Base-by-base conservation (phyloP, 2,113 vertebrate species). In the Nycticryphes semicollaris region DNA sequence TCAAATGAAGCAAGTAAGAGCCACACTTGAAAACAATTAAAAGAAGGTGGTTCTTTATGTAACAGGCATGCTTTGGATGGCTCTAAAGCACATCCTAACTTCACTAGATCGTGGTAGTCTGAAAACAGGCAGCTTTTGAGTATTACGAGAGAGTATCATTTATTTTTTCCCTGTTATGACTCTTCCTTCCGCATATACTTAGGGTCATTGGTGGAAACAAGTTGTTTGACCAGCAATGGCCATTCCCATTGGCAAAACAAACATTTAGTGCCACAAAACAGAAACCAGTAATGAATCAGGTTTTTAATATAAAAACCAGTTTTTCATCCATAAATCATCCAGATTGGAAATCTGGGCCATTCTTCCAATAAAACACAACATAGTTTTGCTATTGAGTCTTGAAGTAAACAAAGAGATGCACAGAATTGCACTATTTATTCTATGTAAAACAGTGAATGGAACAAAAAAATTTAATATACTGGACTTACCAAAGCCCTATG, bases 211-310 rank as follows among this genome's bases (percentile, higher is more conserved):
- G 17, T 31, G 27, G 25, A 51, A 33, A 43, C 22, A 79, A 63
- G 14, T 8, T 41, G 41, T 59, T 33, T 0, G 0, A 81, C 13
- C 23, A 89, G 31, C 13, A 48, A 12, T 0, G 6, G 10, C 27
- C 13, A 3, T 19, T 87, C 60, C 92, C 30, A 33, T n/a, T 48
- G 70, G 10, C 12, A 13, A 94, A 92, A 81, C 23, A 57, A 9
- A 21, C 3, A 56, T 31, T 70, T 89, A 78, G 41, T 48, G n/a
- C 10, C 37, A 81, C 21, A 53, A 81, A 92, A 60, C 15, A 91
- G 15, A 84, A 28, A 62, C 1, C 24, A 69, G 23, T 51, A 59
- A 25, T 5, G 5, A 6, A 45, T 31, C 24, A 10, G 3, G 7
- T 25, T 18, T 37, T 62, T 45, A 47, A 68, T 4, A 59, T 7